These are phyloP conservation scores for Euspilapteryx auroguttella DNA, from an alignment of 2,888 invertebrate genomes.

Conservation along the genomic window DNA sequence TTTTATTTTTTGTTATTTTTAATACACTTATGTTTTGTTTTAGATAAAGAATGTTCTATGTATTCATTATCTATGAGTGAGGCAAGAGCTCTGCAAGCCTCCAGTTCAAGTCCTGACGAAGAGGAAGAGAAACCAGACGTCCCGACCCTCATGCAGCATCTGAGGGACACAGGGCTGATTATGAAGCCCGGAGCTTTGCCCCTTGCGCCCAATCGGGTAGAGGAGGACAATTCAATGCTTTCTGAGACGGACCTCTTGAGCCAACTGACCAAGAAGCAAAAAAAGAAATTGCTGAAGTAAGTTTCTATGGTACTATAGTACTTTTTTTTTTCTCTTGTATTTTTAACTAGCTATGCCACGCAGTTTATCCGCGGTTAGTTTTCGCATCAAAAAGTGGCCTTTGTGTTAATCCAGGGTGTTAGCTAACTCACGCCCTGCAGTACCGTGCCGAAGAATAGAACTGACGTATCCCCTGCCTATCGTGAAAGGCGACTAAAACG, in stretches of 20 bases:
- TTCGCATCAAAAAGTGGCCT: too few species aligned
- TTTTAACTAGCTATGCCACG: too few species aligned
- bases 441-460: too few species aligned
- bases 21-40: too few species aligned
- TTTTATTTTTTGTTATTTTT: too few species aligned
- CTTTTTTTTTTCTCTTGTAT: too few species aligned
- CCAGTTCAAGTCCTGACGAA: conserved; percentile 73
- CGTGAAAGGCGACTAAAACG: too few species aligned
- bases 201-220: conserved; percentile 58
- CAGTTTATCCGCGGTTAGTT: too few species aligned
- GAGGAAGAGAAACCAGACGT: conserved; percentile 60
- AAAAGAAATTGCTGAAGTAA: conserved; percentile 86
- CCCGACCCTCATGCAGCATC: conserved; percentile 79
- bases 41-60: conserved; percentile 94
- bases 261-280: conserved; percentile 84
- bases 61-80: conserved; percentile 84
- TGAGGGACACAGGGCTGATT: conserved; percentile 89
- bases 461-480: too few species aligned
- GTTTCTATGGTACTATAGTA: too few species aligned
- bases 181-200: conserved; percentile 78
- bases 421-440: too few species aligned
- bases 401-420: too few species aligned
- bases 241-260: conserved; percentile 82
- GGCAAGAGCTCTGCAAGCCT: conserved; percentile 72
- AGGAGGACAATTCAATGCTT: conserved; percentile 58